These are phyloP conservation scores for Phrynosoma platyrhinos DNA, from an alignment of 2,113 vertebrate genomes.

Conservation along the genomic window DNA sequence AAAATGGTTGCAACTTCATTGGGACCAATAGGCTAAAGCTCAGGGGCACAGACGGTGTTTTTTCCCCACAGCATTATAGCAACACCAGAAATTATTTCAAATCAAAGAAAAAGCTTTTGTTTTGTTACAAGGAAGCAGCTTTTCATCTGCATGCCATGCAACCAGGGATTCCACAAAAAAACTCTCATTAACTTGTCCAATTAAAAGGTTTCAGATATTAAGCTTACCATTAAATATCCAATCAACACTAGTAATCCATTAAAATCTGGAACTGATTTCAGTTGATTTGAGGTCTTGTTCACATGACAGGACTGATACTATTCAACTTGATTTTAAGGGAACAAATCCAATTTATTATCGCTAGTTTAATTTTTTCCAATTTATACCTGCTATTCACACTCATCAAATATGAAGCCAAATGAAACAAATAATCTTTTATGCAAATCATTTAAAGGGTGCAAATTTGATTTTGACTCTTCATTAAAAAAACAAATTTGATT, in stretches of 20 bases:
- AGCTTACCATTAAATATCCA: conserved; percentile 1
- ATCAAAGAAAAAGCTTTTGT: not conserved
- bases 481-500: conserved; percentile 17
- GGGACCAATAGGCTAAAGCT: not conserved
- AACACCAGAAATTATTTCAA: not conserved
- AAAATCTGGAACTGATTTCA: conserved; percentile 4
- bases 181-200: not conserved
- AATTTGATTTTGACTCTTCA: conserved; percentile 8
- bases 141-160: not conserved
- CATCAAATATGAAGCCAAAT: conserved; percentile 20
- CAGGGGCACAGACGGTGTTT: not conserved
- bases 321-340: not conserved
- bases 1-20: not conserved
- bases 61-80: not conserved
- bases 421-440: conserved; percentile 16
- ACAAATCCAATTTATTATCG: conserved; percentile 16
- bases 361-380: conserved; percentile 4
- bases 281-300: not conserved
- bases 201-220: not conserved
- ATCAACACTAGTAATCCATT: not conserved
- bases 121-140: not conserved
- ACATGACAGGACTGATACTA: not conserved
- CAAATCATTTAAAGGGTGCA: conserved; percentile 7
- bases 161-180: not conserved
- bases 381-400: conserved; percentile 10